Evolutionary conservation across 2,888 invertebrate species (phyloP).

Genomic region (Sussaba pulchella): DNA sequence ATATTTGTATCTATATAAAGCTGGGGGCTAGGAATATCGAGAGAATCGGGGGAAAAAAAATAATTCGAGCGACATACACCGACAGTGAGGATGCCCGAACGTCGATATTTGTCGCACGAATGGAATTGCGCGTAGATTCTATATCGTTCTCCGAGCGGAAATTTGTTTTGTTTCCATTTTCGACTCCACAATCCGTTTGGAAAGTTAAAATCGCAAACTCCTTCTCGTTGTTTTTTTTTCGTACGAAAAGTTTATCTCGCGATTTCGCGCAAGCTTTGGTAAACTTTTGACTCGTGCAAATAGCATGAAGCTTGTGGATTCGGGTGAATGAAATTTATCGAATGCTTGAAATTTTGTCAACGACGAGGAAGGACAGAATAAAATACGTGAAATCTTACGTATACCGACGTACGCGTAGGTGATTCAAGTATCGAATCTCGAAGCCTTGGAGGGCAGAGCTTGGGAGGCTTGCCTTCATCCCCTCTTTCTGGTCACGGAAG

Average conservation of each 20-base stretch:
- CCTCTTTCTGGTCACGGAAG: neutral
- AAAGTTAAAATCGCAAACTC: neutral
- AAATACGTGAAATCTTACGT: neutral
- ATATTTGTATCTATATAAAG: neutral
- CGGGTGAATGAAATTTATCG: neutral
- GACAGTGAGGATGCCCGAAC: neutral
- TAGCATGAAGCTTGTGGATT: neutral
- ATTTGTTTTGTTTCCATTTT: too few relatives aligned
- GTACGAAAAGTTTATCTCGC: too few relatives aligned
- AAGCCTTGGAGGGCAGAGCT: constrained; percentile 59
- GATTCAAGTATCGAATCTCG: constrained; percentile 60
- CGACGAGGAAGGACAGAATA: neutral
- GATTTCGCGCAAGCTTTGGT: too few relatives aligned
- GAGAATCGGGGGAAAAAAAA: constrained; percentile 31
- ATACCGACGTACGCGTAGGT: neutral
- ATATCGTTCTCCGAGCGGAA: too few relatives aligned
- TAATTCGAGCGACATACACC: constrained; percentile 1
- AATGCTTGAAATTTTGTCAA: neutral
- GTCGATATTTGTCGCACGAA: neutral
- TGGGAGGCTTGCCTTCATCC: constrained; percentile 50
- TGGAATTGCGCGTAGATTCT: too few relatives aligned
- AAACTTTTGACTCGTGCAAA: too few relatives aligned
- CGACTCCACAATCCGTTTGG: neutral
- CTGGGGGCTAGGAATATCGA: constrained; percentile 14
- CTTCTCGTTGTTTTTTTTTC: neutral